A percentile compares a stretch with the other conserved stretches of the same genome.
phyloP scores from a whole-genome alignment of 2,888 invertebrate genomes.

The Pristionchus mayeri region DNA sequence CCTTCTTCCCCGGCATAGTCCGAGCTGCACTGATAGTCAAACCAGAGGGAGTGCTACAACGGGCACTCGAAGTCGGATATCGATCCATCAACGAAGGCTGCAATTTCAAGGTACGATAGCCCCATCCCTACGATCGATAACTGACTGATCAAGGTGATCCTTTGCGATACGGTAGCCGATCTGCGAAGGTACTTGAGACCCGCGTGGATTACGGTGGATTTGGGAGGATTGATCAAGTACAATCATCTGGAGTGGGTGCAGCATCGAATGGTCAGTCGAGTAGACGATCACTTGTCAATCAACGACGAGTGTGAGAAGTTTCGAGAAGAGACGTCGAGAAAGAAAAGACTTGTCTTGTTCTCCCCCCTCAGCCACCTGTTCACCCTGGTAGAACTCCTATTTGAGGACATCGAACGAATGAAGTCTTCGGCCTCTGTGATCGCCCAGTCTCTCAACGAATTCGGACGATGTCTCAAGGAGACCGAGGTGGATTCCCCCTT shows the following conservation, averaged over 20 bases:
- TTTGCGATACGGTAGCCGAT: slow-evolving; percentile 89
- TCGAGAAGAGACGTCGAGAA: background rate
- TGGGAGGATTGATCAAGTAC: slow-evolving; percentile 90
- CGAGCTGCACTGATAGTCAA: slow-evolving; percentile 78
- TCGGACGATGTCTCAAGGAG: slow-evolving; percentile 87
- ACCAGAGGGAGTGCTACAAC: slow-evolving; percentile 93
- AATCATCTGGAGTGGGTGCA: slow-evolving; percentile 97
- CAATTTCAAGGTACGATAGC: slow-evolving; percentile 67
- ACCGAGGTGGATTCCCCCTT: slow-evolving; percentile 55
- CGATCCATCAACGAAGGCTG: slow-evolving; percentile 70
- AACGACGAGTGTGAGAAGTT: background rate
- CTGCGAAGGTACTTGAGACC: slow-evolving; percentile 88
- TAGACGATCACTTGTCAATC: background rate
- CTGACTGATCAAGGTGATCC: slow-evolving; percentile 80
- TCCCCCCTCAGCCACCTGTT: background rate
- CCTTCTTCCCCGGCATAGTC: slow-evolving; percentile 71
- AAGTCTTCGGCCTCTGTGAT: slow-evolving; percentile 92
- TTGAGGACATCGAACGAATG: slow-evolving; percentile 93
- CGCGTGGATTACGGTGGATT: slow-evolving; percentile 86
- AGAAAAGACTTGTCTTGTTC: background rate
- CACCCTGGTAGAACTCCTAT: background rate
- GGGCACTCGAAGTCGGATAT: slow-evolving; percentile 92
- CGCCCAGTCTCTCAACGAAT: slow-evolving; percentile 88
- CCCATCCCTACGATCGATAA: background rate
- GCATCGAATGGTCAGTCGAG: slow-evolving; percentile 87